phyloP scores from a whole-genome alignment of 2,113 vertebrate genomes.

The Ciconia boyciana region DNA sequence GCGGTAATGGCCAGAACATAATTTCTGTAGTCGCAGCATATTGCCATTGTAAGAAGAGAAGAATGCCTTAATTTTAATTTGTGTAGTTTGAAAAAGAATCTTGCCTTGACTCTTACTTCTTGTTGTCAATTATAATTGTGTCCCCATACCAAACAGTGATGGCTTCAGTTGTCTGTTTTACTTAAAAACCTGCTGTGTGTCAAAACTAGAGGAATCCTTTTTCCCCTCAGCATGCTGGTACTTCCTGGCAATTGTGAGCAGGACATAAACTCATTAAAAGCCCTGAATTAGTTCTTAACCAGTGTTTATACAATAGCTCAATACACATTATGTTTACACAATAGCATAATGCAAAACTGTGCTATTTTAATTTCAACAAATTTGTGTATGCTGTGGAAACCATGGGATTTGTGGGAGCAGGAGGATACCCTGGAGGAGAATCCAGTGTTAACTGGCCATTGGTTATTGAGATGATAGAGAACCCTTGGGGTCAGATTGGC shows the following conservation, averaged over 20 bases:
- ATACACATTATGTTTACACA: conserved; percentile 21
- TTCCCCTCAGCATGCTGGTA: not conserved
- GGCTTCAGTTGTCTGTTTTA: not conserved
- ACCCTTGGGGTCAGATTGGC: not conserved
- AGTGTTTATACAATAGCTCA: conserved; percentile 12
- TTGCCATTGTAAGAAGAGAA: not conserved
- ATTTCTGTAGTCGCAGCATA: not conserved
- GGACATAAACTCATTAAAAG: conserved; percentile 1
- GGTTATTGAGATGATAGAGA: not conserved
- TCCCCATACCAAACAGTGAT: not conserved
- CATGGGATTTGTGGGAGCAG: not conserved
- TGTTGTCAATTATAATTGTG: not conserved
- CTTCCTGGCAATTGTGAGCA: not conserved
- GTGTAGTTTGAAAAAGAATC: not conserved
- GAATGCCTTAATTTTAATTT: not conserved
- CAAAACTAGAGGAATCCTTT: not conserved
- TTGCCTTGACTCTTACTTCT: not conserved
- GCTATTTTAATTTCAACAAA: not conserved
- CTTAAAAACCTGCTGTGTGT: not conserved
- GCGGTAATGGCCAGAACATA: accelerated
- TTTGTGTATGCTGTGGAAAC: not conserved
- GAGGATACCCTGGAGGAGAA: not conserved
- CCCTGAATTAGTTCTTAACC: not conserved
- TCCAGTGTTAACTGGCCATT: not conserved
- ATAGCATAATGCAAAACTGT: not conserved